Conservation (phyloP, 2,113 vertebrate genomes). For the Cettia cetti region DNA sequence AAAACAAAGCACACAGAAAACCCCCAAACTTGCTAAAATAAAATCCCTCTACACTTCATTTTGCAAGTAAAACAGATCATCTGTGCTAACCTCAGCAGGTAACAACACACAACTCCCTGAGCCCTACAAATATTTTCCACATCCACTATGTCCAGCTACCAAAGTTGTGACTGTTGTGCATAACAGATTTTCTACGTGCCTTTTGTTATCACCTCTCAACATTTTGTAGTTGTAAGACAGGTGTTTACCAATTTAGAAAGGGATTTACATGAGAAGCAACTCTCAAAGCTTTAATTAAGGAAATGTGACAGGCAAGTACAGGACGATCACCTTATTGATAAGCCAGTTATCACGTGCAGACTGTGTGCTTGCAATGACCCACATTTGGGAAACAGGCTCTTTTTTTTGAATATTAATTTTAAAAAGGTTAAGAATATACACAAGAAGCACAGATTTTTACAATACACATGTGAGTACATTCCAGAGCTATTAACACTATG, state of each 20-base stretch:
- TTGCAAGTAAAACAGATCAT: not conserved
- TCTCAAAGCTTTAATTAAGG: not conserved
- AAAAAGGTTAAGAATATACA: not conserved
- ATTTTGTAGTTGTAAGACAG: not conserved
- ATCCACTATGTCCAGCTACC: not conserved
- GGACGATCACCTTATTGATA: slow-evolving; percentile 11
- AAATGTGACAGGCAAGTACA: not conserved
- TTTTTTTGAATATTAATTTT: not conserved
- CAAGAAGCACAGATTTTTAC: not conserved
- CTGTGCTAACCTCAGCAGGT: not conserved
- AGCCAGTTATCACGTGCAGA: not conserved
- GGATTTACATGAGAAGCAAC: not conserved
- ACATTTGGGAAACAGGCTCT: not conserved
- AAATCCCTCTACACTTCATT: not conserved
- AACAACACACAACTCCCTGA: not conserved
- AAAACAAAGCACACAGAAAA: not conserved
- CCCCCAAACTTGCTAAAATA: not conserved
- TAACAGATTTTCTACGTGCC: not conserved
- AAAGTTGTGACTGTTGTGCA: not conserved
- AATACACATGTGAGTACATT: accelerated
- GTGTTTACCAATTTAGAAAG: not conserved
- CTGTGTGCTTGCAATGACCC: not conserved
- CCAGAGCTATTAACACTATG: not conserved
- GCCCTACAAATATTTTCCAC: not conserved
- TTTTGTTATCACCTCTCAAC: not conserved